Evolutionary conservation across 2,888 invertebrate genomes (phyloP).

Genomic region (Drosophila cognata): DNA sequence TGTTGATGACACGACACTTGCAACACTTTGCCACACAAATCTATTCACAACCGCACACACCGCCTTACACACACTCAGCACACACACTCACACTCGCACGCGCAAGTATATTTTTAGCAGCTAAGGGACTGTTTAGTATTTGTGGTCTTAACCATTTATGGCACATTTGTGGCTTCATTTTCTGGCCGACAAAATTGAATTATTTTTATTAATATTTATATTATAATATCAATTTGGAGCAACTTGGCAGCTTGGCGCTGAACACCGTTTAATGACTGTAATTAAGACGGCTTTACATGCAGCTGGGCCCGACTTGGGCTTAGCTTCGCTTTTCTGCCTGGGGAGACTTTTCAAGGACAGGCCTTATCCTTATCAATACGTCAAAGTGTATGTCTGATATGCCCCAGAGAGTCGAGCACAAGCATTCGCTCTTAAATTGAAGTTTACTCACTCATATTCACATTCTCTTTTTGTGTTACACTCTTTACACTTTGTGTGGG

Average conservation of each 20-base stretch:
- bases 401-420: not conserved
- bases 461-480: constrained; percentile 1
- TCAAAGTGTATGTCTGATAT: constrained; percentile 36
- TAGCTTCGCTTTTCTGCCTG: constrained; percentile 12
- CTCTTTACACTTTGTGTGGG: not conserved
- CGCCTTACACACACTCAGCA: not conserved
- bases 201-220: constrained; percentile 58
- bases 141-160: constrained; percentile 58
- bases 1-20: constrained; percentile 72
- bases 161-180: constrained; percentile 57
- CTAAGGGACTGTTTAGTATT: constrained; percentile 54
- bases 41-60: not conserved
- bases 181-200: constrained; percentile 49
- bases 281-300: constrained; percentile 56
- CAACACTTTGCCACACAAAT: constrained; percentile 46
- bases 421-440: constrained; percentile 26
- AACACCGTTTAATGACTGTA: constrained; percentile 56
- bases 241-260: constrained; percentile 7
- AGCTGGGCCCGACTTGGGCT: constrained; percentile 34
- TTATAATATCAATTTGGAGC: constrained; percentile 50
- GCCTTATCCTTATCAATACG: constrained; percentile 70
- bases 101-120: constrained; percentile 22
- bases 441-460: not conserved
- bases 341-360: constrained; percentile 35
- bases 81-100: constrained; percentile 4